Percentiles rank a stretch among this genome's conserved stretches.
Evolutionary conservation across 2,113 vertebrate genomes (phyloP).

Genomic region (Zosterops japonicus): DNA sequence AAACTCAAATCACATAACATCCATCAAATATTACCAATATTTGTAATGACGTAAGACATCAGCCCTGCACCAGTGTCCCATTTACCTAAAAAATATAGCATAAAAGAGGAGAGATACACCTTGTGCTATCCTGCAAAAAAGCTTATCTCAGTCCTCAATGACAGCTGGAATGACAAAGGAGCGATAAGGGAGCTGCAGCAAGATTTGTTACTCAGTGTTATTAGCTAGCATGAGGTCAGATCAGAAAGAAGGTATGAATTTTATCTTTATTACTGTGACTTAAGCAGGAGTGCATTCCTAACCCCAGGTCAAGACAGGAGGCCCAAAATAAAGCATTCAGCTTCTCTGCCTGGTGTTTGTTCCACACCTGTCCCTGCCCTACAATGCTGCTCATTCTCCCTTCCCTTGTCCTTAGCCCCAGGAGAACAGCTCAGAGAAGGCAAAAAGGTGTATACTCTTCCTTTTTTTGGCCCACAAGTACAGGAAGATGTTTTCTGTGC

Average conservation of each 20-base stretch:
- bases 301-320: rapidly evolving
- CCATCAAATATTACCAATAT: background rate
- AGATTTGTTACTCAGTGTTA: background rate
- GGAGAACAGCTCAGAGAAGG: background rate
- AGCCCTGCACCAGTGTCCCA: background rate
- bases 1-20: background rate
- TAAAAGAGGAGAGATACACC: background rate
- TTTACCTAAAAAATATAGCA: constrained; percentile 16
- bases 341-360: background rate
- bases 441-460: background rate
- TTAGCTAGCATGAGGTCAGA: background rate
- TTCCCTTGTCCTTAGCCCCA: background rate
- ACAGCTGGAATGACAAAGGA: constrained; percentile 37
- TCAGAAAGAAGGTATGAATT: background rate
- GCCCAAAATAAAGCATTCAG: background rate
- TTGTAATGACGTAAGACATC: rapidly evolving
- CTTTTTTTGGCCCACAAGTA: background rate
- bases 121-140: background rate
- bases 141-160: constrained; percentile 27
- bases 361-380: background rate
- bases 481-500: background rate
- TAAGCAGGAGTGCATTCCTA: background rate
- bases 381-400: rapidly evolving
- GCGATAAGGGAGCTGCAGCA: background rate
- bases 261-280: background rate